Base-by-base conservation (phyloP, 2,113 vertebrate genomes). In the Andinoacara biseriatus region DNA sequence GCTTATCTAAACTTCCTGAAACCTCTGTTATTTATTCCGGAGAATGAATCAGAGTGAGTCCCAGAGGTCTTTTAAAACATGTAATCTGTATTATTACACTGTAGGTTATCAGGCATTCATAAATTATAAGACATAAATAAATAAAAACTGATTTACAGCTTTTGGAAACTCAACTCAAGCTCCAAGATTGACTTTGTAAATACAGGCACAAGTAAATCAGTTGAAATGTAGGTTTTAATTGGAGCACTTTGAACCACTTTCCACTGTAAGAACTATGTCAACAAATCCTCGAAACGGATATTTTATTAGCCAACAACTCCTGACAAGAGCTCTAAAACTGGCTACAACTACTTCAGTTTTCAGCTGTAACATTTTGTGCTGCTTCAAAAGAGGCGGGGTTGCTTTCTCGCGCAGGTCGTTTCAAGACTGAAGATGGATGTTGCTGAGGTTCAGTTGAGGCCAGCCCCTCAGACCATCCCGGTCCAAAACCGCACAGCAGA, bases 11-110 rank as follows among this genome's bases (percentile, higher is more conserved):
- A 3, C 65, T 31, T 31, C 43, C 24, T 17, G 13, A 31, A 72
- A 52, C 65, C 43, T 52, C 43, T 0, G 2, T 52, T 72, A 72
- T 31, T 72, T 1, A 0, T 72, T 72, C 20, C 26, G 13, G 65
- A 29, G 26, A 2, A 72, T 72, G 31, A 72, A 54, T 72, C 26
- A 33, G 46, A 31, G 26, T 0, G 3, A 31, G 17, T 72, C 67
- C 31, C 26, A n/a, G 46, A 54, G 46, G 67, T 8, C 67, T 72
- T 72, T 52, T 72, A 52, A 72, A 72, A 18, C 43, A 72, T 52
- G 43, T 52, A 31, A 31, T 72, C 67, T 72, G 10, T n/a, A 43
- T 52, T 52, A 31, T 14, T 72, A 29, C 8, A 38, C 9, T 38
- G 35, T 54, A 52, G 29, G 17, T n/a, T 10, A 72, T 18, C 10